phyloP scores from a whole-genome alignment of 2,888 invertebrate species.

The Priocnemis perturbator region DNA sequence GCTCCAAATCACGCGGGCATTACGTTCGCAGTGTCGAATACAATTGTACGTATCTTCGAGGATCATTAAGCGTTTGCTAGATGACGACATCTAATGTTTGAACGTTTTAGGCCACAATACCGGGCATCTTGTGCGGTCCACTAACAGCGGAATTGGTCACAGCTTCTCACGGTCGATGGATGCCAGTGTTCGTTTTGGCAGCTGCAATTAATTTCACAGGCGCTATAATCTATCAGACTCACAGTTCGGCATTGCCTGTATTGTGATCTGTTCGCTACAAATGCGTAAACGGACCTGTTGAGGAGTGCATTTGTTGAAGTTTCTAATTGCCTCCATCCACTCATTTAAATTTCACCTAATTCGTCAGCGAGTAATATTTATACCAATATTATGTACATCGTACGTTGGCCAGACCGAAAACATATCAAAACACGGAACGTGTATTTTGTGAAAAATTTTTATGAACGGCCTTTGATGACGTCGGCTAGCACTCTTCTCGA shows the following conservation, averaged over 20 bases:
- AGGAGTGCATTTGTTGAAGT: constrained; percentile 1
- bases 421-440: constrained; percentile 45
- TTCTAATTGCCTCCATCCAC: not conserved
- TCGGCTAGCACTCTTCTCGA: constrained; percentile 13
- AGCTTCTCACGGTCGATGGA: constrained; percentile 83
- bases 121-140: constrained; percentile 86
- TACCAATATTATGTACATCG: constrained; percentile 13
- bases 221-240: constrained; percentile 84
- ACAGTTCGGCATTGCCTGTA: constrained; percentile 83
- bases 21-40: constrained; percentile 86
- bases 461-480: constrained; percentile 4
- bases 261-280: constrained; percentile 72
- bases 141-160: constrained; percentile 85
- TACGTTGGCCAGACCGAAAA: constrained; percentile 34
- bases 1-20: constrained; percentile 87
- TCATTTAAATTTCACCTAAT: not conserved
- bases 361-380: constrained; percentile 24
- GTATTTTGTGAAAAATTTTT: constrained; percentile 22
- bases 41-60: constrained; percentile 76
- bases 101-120: constrained; percentile 81
- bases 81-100: not conserved
- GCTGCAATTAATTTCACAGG: constrained; percentile 84
- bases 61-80: not conserved
- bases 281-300: no score
- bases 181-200: constrained; percentile 84